Evolutionary conservation across 2,888 invertebrate species (phyloP), one percentile per base, ranked within the genome.

Genomic region (Sceliomorpha sp.): DNA sequence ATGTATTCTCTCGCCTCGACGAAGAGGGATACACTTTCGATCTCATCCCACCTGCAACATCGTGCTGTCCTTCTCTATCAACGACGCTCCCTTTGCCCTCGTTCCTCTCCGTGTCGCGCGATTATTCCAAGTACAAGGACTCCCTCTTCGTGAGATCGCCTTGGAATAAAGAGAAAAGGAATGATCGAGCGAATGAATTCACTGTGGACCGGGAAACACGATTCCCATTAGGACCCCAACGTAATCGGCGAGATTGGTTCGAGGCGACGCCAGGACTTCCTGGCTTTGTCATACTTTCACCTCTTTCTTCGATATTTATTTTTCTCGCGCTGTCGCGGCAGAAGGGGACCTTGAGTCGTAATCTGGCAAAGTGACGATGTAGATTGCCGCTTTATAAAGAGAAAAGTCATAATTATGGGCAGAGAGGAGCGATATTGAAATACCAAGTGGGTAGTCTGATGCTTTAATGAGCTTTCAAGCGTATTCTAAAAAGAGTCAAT

Each of bases 1-100:
- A 63, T 63, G 67, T 64, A 67, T 68, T 59, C 63, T 39, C 67
- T 39, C 47, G 60, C 62, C 58, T 58, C 51, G 42, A 63, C 69
- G 44, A 27, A 40, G 37, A 58, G 62, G 31, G 31, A 45, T 62
- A 45, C 59, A 40, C 55, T 39, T 63, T 53, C 44, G 20, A 36
- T 47, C 45, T 44, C 44, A 32, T 53, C 15, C 53, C 47, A 40
- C 51, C 39, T n/a, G n/a, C n/a, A n/a, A n/a, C n/a, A n/a, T n/a
- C 37, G 13, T 48, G 59, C 58, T 12, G 31, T 24, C 45, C 26
- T 31, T 58, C 39, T 36, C 7, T 24, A 20, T 51, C 34, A 44
- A 37, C 24, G 2, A 26, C 55, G 10, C 24, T 24, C 32, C 8
- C 27, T 42, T 42, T 42, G 26, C 40, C 36, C 13, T 48, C 53